Base-by-base conservation (phyloP, 2,113 vertebrate genomes). In the Myiozetetes cayanensis region DNA sequence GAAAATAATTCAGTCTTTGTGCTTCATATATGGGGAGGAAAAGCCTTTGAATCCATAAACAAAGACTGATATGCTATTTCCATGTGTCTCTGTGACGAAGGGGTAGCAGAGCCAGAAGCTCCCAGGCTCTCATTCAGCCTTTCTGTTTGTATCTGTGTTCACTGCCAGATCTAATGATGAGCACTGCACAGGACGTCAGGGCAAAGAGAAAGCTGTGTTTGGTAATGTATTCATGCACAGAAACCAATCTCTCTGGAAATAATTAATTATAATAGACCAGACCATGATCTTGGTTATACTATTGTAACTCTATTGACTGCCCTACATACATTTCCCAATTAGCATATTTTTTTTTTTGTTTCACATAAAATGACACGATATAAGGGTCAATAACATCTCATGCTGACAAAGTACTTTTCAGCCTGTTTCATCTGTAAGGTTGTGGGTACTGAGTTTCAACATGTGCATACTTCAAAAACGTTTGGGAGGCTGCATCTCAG, bases 341-440 rank as follows among this genome's bases (percentile, higher is more conserved):
- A 93, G 65, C 30, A 11, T 91, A n/a, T 83, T 80, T 90, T 41
- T 41, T 39, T 43, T 47, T 85, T 49, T 90, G 31, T 90, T 83
- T 75, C 77, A 19, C 46, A 28, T 76, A 87, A 96, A 94, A 85
- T 79, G 47, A 18, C 44, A n/a, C 19, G 74, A 35, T 87, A 31
- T 53, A 82, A 82, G 78, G 66, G 73, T 95, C 93, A 94, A 71
- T 85, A 74, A 65, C 27, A 56, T 72, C 35, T 61, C 52, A 5
- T 74, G 87, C 89, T 96, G 93, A 94, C 87, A 86, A 83, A 86
- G 55, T 79, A 6, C 10, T 96, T 96, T 94, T 80, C 89, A 93
- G 75, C 44, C 81, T 0, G 18, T 94, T 91, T 89, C 49, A 55
- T 82, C 87, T 31, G 1, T 78, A 52, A 90, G 56, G 89, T 39